A percentile compares a stretch with the other conserved stretches of the same genome.
These are phyloP conservation scores for Amphimedon queenslandica DNA, from an alignment of 37 sponge, comb jelly and placozoan genomes.

Conservation along the genomic window DNA sequence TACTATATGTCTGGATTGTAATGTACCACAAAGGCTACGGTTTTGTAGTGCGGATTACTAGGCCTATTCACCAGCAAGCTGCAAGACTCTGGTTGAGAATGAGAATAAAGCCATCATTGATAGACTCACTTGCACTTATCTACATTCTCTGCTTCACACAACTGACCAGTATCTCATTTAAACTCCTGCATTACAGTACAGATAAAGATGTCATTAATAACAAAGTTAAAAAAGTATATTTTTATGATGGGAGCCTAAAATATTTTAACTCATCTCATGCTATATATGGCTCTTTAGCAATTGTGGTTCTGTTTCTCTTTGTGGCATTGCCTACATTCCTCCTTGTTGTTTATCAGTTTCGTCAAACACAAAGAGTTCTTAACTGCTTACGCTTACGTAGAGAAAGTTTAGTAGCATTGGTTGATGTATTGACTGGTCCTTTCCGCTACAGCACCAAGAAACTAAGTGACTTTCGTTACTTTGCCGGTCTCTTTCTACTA, in stretches of 20 bases:
- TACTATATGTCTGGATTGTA: neutral
- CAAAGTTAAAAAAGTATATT: neutral
- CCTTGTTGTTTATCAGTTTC: neutral
- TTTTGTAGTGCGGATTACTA: neutral
- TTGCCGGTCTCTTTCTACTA: conserved; percentile 25
- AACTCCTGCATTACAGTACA: neutral
- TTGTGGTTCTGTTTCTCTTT: neutral
- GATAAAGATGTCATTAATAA: neutral
- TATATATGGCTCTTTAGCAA: neutral
- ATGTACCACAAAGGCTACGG: conserved; percentile 5
- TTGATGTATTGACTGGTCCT: conserved; percentile 20
- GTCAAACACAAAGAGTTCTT: neutral
- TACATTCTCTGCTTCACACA: conserved; percentile 1
- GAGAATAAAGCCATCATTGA: neutral
- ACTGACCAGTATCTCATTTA: neutral
- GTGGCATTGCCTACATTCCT: neutral
- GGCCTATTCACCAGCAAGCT: neutral
- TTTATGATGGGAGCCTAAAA: neutral
- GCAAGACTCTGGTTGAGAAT: neutral
- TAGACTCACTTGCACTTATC: conserved; percentile 13
- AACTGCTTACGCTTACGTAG: neutral
- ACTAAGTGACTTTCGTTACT: conserved; percentile 9
- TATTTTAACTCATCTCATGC: neutral
- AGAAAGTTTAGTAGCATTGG: neutral
- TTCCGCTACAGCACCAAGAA: conserved; percentile 13